Base-by-base conservation (phyloP, 1,140 invertebrate species). In the Battus philenor region DNA sequence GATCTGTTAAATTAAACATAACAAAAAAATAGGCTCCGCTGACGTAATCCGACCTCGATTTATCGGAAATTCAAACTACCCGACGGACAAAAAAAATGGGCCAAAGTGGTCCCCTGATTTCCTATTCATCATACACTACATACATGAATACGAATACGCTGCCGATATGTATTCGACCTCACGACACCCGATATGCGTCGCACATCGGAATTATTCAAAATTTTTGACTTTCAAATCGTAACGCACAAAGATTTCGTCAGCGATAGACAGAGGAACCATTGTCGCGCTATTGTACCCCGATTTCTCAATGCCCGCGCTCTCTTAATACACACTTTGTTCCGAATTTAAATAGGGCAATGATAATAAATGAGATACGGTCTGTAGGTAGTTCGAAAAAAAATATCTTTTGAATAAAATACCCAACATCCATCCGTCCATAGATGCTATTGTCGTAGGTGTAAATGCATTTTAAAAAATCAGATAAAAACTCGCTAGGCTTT, bases 181-280 rank as follows among this genome's bases (percentile, higher is more conserved):
- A 29, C 24, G 38, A 41, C 38, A 41, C 38, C 24, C 22, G 24
- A 41, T 27, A 41, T 26, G 38, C 38, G 38, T 27, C 38, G 24
- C 24, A 15, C 11, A n/a, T 22, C 33, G 16, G 33, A 41, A 41
- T 27, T n/a, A 41, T 41, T 41, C 38, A 27, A 41, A 41, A 10
- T 16, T 27, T 41, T 41, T 41, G 38, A 41, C 24, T 41, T 27
- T 27, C 38, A 41, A 41, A 41, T 33, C 16, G 24, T 16, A 29
- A 27, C 20, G 22, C 22, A 7, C 10, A 15, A 24, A 24, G 36
- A 39, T 39, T 24, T 16, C 17, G 9, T 20, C 22, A 27, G 22
- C 38, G 38, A 41, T 41, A 41, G 26, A 48, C 46, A 48, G 26
- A 20, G 10, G 46, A 22, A 26, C 27, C 18, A 38, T 50, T 50